Evolutionary conservation across 2,888 invertebrate genomes (phyloP), one percentile per base, ranked within the genome.

Genomic region (Steinernema carpocapsae): DNA sequence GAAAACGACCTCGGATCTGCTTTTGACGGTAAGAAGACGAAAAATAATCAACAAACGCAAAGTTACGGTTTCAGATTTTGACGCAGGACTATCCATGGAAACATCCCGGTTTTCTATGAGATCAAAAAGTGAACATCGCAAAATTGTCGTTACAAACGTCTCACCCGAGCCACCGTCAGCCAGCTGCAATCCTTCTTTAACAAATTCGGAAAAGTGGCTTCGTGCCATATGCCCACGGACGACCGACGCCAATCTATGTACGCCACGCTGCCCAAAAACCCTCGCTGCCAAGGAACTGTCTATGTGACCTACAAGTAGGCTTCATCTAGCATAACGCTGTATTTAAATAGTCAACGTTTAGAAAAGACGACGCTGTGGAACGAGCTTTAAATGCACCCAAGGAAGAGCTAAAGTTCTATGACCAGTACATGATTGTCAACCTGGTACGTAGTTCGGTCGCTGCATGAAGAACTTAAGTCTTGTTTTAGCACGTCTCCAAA

Each of bases 161-260:
- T 84, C 88, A 4, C 72, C 77, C 76, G 82, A 32, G 86, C 85
- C 32, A 88, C 87, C 0, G 77, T 78, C 14, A 82, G 82, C 6
- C 87, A 87, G 72, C 78, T 88, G 29, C 84, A 86, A 45, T 81
- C 84, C 0, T 87, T 87, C 74, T 86, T 87, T 75, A 82, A 83
- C 29, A 85, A 87, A 74, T 87, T 85, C 71, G 87, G 87, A 74
- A 84, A 84, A 75, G 86, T 87, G 0, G 46, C 71, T 19, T 78
- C 81, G 29, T 86, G 85, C 45, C 79, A 82, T 19, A 77, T 87
- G 7, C 86, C 87, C 0, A 73, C 78, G 19, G 84, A 85, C 17
- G 85, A 86, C 1, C 77, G 82, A 6, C 75, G 76, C 22, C 78
- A 79, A 48, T 81, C 82, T 2, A 74, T 83, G 46, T 87, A 85